Evolutionary conservation across 2,888 invertebrate genomes (phyloP), one percentile per base, ranked within the genome.

Genomic region (Blomia tropicalis): DNA sequence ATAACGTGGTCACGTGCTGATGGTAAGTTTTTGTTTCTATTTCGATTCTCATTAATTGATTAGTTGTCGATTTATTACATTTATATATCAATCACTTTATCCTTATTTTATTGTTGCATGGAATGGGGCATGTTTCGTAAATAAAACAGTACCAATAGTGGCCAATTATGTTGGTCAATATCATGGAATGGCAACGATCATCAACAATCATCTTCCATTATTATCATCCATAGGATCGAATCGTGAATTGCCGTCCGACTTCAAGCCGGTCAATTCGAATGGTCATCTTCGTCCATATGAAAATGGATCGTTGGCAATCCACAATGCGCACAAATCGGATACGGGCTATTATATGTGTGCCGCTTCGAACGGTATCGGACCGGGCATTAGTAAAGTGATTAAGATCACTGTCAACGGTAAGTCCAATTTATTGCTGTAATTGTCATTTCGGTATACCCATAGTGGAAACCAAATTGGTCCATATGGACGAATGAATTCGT

Each of bases 301-400:
- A 54, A 69, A 69, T 63, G 69, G 69, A 7, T 68, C 69, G 3
- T 59, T 69, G 32, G 68, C 65, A 27, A 66, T 69, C 17, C 67
- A 68, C 53, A 67, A 66, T 44, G 66, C 68, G 17, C 66, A 69
- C 41, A 64, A 65, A 25, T 59, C 63, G 2, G 69, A 69, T 59
- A 60, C 64, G 4, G 69, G 69, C 0, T 67, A 63, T 36, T 69
- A 68, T 43, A 59, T 69, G 43, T 69, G 69, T 47, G 67, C 68
- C 53, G 69, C 69, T 14, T 64, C 64, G 17, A 69, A 69, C 31
- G 69, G 68, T 14, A 65, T 69, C 19, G 67, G 68, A 25, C 65
- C 67, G 17, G 68, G 66, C 11, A 66, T 69, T 25, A 69, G 68
- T 60, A 69, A 69, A 62, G 67, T 69, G 32, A 64, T 69, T 19